Evolutionary conservation across 2,797 vertebrate species (phyloP), one percentile per base, ranked within the genome.

Genomic region (Sebastes miniatus): DNA sequence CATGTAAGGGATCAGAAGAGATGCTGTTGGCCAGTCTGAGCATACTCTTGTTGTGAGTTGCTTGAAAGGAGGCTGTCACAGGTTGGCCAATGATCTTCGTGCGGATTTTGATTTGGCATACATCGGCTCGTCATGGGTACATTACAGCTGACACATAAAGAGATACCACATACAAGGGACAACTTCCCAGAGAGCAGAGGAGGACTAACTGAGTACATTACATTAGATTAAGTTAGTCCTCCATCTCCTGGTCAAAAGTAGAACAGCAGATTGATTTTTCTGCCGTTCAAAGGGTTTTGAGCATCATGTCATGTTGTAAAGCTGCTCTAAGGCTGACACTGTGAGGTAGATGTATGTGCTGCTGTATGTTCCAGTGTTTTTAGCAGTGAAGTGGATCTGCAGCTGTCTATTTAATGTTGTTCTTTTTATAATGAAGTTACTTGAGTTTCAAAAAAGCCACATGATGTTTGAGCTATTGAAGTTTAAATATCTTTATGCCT

Each of bases 191-290:
- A 18, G 43, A 47, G 1, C 1, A 47, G 43, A 50, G 50, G 20
- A n/a, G 9, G 36, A 16, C 18, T 36, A 25, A 20, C 31, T 29
- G n/a, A 69, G 22, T 0, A 8, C 8, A 5, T 43, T 14, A 64
- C 16, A 63, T 32, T 5, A 72, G 78, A 39, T 34, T 9, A 34
- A 76, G 78, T 8, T 25, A 76, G 78, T 13, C 31, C 84, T 76
- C 83, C 83, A 82, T 81, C 85, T 83, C 47, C 50, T 87, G 89
- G 85, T 68, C 65, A 84, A 29, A 69, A 14, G 36, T 9, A 82
- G 25, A 78, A 70, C 7, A 69, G 39, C 72, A 79, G 29, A 59
- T 47, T 77, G 10, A 52, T 10, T 32, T 14, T 9, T 10, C 3
- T 18, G 10, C 5, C n/a, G 14, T 25, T 68, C 6, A 13, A 52